phyloP scores from a whole-genome alignment of 1,140 invertebrate genomes.

The Temnothorax longispinosus region DNA sequence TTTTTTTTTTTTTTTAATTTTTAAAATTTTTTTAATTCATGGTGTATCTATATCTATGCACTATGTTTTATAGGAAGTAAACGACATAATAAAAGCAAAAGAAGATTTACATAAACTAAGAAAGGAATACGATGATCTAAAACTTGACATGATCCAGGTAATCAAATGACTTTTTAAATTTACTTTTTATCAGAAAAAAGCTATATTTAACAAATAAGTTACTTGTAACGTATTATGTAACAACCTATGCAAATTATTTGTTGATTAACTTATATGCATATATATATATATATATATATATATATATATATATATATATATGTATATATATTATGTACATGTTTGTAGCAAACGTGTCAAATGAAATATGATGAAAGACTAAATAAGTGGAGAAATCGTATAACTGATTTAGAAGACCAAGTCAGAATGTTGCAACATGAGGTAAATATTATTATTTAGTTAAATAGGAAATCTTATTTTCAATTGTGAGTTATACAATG shows the following conservation, averaged over 20 bases:
- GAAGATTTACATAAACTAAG: slow-evolving; percentile 75
- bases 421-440: slow-evolving; percentile 76
- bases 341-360: slow-evolving; percentile 71
- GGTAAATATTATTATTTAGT: slow-evolving; percentile 62
- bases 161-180: slow-evolving; percentile 21
- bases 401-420: slow-evolving; percentile 75
- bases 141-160: slow-evolving; percentile 70
- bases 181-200: not conserved
- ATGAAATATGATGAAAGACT: slow-evolving; percentile 69
- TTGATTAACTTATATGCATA: slow-evolving; percentile 9
- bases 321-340: not conserved
- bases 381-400: slow-evolving; percentile 69
- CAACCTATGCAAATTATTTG: not conserved
- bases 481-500: not conserved
- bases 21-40: not conserved
- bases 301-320: too few species aligned
- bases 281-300: not conserved
- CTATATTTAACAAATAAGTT: slow-evolving; percentile 27
- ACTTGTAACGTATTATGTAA: not conserved
- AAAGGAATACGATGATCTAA: slow-evolving; percentile 79
- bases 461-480: slow-evolving; percentile 39
- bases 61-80: slow-evolving; percentile 68
- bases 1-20: not conserved
- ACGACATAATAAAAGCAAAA: slow-evolving; percentile 76
- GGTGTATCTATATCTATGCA: not conserved